Evolutionary conservation across 2,113 vertebrate genomes (phyloP).

Genomic region (Apaloderma vittatum): DNA sequence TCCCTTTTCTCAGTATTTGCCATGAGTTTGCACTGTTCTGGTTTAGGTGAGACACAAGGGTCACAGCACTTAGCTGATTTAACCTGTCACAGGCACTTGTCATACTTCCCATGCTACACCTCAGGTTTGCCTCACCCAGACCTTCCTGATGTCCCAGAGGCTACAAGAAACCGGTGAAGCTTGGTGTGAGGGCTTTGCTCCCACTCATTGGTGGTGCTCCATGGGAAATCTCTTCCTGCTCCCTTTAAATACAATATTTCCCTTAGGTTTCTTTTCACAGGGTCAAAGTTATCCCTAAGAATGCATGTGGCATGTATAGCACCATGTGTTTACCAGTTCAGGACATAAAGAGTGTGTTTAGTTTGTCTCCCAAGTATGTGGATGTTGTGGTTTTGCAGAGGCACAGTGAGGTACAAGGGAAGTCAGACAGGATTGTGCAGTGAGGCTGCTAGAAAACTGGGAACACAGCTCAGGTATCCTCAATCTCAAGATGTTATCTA

Average conservation of each 20-base stretch:
- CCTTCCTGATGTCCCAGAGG: background rate
- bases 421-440: background rate
- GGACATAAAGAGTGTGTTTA: background rate
- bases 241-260: background rate
- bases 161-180: background rate
- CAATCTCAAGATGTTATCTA: accelerated
- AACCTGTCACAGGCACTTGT: background rate
- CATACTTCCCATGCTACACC: accelerated
- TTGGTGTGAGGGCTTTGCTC: background rate
- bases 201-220: background rate
- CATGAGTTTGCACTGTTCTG: background rate
- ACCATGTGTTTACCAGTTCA: background rate
- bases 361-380: background rate
- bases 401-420: background rate
- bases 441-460: background rate
- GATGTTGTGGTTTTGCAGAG: background rate
- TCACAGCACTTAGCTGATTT: background rate
- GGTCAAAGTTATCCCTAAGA: background rate
- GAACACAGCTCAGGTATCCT: background rate
- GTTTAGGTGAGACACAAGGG: background rate
- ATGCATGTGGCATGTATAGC: background rate
- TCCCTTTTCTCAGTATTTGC: background rate
- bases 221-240: background rate
- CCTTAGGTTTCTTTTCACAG: background rate
- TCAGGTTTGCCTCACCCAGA: background rate